A percentile compares a stretch with the other conserved stretches of the same genome.
These are phyloP conservation scores for Pachyseris speciosa DNA, from an alignment of 64 coral and sea anemone genomes.

Conservation along the genomic window DNA sequence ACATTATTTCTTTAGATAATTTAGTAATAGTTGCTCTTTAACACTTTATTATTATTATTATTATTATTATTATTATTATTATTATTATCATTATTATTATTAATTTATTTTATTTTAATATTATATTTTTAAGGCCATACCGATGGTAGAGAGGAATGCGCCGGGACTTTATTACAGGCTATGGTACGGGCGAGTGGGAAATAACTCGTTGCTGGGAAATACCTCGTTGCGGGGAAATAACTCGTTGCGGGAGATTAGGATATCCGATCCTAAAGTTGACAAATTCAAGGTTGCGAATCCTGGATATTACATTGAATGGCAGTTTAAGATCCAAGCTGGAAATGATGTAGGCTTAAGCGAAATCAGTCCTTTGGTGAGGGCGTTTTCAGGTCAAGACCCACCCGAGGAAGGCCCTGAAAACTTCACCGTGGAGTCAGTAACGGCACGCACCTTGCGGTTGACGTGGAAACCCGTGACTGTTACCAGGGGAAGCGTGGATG, in stretches of 20 bases:
- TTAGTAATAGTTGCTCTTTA: too few species aligned
- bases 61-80: too few species aligned
- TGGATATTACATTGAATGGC: constrained; percentile 70
- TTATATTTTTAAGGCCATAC: constrained; percentile 59
- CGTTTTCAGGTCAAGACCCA: constrained; percentile 80
- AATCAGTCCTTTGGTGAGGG: neutral
- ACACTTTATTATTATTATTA: too few species aligned
- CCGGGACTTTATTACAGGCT: constrained; percentile 54
- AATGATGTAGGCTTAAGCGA: constrained; percentile 43
- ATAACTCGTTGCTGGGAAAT: too few species aligned
- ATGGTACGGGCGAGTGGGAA: neutral
- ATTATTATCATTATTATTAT: neutral
- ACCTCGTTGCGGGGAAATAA: neutral
- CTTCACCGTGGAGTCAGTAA: neutral
- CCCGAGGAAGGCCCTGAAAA: constrained; percentile 34
- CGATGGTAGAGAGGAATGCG: constrained; percentile 61
- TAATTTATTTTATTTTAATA: neutral
- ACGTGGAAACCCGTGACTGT: constrained; percentile 59
- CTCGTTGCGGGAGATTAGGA: neutral
- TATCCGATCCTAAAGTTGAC: neutral
- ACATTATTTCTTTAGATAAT: too few species aligned
- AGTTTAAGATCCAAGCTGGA: constrained; percentile 63
- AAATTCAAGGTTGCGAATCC: neutral
- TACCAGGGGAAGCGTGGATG: constrained; percentile 75
- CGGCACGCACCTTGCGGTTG: constrained; percentile 56